phyloP scores from a whole-genome alignment of 2,113 vertebrate species.

The Orthonyx spaldingii region DNA sequence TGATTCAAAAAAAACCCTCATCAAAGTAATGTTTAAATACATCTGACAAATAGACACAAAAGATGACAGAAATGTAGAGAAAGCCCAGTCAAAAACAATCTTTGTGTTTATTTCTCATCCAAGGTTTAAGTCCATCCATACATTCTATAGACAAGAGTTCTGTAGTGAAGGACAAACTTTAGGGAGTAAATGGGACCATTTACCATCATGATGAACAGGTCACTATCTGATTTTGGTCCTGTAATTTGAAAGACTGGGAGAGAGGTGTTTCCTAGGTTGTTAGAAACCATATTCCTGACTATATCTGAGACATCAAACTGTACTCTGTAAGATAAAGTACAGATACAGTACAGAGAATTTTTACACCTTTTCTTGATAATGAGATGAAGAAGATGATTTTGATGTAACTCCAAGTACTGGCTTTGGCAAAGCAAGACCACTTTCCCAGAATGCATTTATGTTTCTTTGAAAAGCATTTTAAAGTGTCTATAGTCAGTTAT shows the following conservation, averaged over 20 bases:
- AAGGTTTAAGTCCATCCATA: background rate
- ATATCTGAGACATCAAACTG: background rate
- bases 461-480: background rate
- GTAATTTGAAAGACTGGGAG: background rate
- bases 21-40: background rate
- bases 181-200: background rate
- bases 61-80: background rate
- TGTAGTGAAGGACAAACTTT: background rate
- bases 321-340: background rate
- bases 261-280: background rate
- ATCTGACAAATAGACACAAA: background rate
- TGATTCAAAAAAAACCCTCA: background rate
- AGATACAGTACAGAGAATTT: background rate
- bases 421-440: background rate
- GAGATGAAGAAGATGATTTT: background rate
- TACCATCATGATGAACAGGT: background rate
- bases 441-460: background rate
- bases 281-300: background rate
- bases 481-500: background rate
- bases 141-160: background rate
- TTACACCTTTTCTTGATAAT: background rate
- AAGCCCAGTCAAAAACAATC: accelerated
- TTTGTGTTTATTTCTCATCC: background rate
- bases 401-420: background rate
- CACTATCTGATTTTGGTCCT: background rate